These are phyloP conservation scores for Tadarida brasiliensis DNA, from an alignment of 2,797 vertebrate genomes.

Conservation along the genomic window DNA sequence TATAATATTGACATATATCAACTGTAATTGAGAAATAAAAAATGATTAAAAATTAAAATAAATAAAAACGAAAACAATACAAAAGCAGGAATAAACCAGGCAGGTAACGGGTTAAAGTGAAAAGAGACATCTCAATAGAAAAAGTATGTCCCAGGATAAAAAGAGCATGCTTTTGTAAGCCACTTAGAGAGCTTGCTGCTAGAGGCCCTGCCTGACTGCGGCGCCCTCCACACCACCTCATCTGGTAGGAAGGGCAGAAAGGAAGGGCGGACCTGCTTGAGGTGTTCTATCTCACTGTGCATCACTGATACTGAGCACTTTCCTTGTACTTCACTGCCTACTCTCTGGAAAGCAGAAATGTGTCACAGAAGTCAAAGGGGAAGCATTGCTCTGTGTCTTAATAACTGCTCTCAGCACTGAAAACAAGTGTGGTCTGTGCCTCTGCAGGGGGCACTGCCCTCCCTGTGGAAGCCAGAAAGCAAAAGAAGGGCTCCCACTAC, in stretches of 20 bases:
- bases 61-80: too few relatives aligned
- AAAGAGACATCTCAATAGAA: too few relatives aligned
- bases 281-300: constrained; percentile 93
- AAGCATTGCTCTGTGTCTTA: not conserved
- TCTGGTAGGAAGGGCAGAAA: constrained; percentile 89
- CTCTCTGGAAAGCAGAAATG: constrained; percentile 44
- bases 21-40: too few relatives aligned
- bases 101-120: too few relatives aligned
- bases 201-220: too few relatives aligned
- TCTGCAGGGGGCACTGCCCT: not conserved
- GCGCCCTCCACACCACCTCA: constrained; percentile 68
- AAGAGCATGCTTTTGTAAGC: too few relatives aligned
- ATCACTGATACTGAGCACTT: constrained; percentile 84
- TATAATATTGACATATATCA: too few relatives aligned
- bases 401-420: accelerated
- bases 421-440: accelerated
- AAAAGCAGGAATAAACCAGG: too few relatives aligned
- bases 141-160: too few relatives aligned
- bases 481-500: not conserved
- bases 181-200: too few relatives aligned
- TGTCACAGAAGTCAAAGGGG: not conserved
- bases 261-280: constrained; percentile 94
- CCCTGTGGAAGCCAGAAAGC: not conserved
- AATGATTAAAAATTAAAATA: too few relatives aligned
- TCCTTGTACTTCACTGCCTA: constrained; percentile 78